phyloP scores from a whole-genome alignment of 2,888 invertebrate genomes.

The Synergus laeviventris region DNA sequence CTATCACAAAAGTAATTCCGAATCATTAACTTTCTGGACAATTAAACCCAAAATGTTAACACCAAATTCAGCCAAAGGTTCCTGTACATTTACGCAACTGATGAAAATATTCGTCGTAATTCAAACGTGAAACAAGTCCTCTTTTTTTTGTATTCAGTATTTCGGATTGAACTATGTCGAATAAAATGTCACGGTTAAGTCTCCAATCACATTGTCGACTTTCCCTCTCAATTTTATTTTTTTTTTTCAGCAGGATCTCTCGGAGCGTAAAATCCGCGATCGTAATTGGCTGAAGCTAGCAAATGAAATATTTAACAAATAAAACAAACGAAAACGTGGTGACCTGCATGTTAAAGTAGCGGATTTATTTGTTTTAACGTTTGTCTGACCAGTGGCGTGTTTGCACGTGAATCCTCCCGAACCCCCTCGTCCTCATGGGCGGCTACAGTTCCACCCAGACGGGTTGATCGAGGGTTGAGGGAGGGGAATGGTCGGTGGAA shows the following conservation, averaged over 20 bases:
- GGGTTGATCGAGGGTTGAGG: conserved; percentile 47
- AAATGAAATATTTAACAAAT: conserved; percentile 76
- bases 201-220: conserved; percentile 19
- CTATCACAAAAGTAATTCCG: neutral
- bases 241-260: conserved; percentile 55
- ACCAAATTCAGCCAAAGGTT: neutral
- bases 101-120: neutral
- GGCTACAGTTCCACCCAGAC: conserved; percentile 48
- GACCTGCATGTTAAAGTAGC: conserved; percentile 76
- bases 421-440: conserved; percentile 54
- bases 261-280: conserved; percentile 37
- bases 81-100: conserved; percentile 12
- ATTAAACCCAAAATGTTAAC: neutral
- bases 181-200: neutral
- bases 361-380: conserved; percentile 72
- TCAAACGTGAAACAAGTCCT: conserved; percentile 3
- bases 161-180: neutral
- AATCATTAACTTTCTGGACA: neutral
- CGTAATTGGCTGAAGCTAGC: conserved; percentile 72
- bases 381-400: conserved; percentile 65
- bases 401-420: conserved; percentile 51
- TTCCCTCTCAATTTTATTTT: conserved; percentile 21
- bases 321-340: conserved; percentile 74
- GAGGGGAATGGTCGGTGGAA: conserved; percentile 46
- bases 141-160: neutral